Percentiles rank a stretch among this genome's conserved stretches.
Evolutionary conservation across 1,140 invertebrate genomes (phyloP).

Genomic region (Bombus pyrosoma): DNA sequence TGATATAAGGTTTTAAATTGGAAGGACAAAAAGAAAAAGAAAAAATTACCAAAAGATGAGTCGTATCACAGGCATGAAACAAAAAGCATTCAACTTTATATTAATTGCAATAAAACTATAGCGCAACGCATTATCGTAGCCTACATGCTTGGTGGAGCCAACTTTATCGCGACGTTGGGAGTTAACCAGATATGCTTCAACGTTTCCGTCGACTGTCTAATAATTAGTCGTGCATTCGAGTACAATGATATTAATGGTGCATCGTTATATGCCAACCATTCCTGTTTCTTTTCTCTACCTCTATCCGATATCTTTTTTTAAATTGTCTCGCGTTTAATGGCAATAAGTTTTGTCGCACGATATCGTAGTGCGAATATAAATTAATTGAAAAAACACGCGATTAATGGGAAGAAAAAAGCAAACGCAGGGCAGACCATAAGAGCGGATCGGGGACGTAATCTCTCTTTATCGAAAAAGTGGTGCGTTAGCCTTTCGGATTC

Average conservation of each 20-base stretch:
- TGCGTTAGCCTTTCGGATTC: constrained; percentile 69
- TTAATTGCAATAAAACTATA: constrained; percentile 15
- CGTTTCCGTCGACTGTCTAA: constrained; percentile 35
- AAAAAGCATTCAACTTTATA: not conserved
- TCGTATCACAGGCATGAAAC: not conserved
- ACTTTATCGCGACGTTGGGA: constrained; percentile 48
- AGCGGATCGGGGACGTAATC: constrained; percentile 60
- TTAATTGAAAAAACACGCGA: constrained; percentile 73
- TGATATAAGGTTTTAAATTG: not conserved
- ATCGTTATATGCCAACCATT: not conserved
- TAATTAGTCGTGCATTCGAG: constrained; percentile 20
- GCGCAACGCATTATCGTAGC: not conserved
- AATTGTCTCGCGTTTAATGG: constrained; percentile 20
- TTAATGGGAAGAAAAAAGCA: constrained; percentile 57
- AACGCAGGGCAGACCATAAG: constrained; percentile 19
- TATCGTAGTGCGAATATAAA: constrained; percentile 48
- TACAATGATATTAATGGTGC: not conserved
- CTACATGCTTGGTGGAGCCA: constrained; percentile 21
- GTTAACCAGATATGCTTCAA: constrained; percentile 43
- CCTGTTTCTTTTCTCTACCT: not conserved
- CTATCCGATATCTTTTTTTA: not conserved
- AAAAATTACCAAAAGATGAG: not conserved
- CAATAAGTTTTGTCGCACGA: constrained; percentile 31
- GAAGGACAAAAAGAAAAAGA: not conserved
- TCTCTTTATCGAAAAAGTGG: constrained; percentile 69